Evolutionary conservation across 2,888 invertebrate genomes (phyloP).

Genomic region (Tridacna gigas): DNA sequence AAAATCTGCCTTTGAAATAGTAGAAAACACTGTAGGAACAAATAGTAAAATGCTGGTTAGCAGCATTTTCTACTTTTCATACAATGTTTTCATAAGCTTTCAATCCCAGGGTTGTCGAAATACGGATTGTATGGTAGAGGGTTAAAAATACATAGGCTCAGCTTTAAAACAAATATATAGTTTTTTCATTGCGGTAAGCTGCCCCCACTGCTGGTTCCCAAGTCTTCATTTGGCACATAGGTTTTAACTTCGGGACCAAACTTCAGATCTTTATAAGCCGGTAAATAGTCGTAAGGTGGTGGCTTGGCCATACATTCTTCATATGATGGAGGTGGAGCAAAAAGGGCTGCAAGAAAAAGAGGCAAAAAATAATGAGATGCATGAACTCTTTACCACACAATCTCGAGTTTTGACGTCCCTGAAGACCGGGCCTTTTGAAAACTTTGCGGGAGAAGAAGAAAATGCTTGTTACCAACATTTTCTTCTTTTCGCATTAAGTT

Average conservation of each 20-base stretch:
- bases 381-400: no score
- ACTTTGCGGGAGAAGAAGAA: no score
- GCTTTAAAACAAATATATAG: no score
- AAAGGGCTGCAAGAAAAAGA: constrained; percentile 2
- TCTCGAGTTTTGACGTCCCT: no score
- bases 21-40: no score
- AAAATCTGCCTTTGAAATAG: no score
- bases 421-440: no score
- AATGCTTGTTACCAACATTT: no score
- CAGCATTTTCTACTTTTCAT: no score
- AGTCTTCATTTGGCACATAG: not conserved
- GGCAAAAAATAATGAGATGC: no score
- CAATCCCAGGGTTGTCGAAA: not conserved
- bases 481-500: no score
- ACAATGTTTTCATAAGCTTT: not conserved
- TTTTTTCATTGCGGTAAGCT: not conserved
- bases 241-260: constrained; percentile 7
- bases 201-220: not conserved
- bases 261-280: constrained; percentile 20
- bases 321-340: constrained; percentile 19
- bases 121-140: not conserved
- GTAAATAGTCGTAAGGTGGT: constrained; percentile 13
- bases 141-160: not conserved
- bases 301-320: constrained; percentile 6
- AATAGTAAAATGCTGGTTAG: no score